Evolutionary conservation across 2,797 vertebrate species (phyloP).

Genomic region (Sus cebifrons): DNA sequence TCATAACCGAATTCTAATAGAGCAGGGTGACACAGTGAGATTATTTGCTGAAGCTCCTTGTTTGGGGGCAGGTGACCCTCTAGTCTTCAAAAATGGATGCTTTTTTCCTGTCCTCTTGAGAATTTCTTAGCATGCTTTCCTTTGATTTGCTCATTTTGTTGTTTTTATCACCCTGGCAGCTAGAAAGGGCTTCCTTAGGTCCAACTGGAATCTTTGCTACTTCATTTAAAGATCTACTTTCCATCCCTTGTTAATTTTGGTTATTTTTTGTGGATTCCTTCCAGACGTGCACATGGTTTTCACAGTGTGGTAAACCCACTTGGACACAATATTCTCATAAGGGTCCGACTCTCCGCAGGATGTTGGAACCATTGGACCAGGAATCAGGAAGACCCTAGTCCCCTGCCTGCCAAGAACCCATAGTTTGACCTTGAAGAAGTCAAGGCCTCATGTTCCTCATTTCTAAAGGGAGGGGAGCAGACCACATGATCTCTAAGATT

Average conservation of each 20-base stretch:
- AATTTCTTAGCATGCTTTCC: neutral
- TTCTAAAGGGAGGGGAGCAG: neutral
- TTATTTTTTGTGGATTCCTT: constrained; percentile 52
- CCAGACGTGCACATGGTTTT: constrained; percentile 1
- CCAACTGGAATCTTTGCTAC: neutral
- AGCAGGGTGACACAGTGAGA: neutral
- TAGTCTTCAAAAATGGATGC: neutral
- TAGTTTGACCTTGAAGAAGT: neutral
- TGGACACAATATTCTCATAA: neutral
- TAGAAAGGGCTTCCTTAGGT: neutral
- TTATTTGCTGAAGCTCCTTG: neutral
- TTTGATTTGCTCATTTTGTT: constrained; percentile 1
- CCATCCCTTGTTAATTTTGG: neutral
- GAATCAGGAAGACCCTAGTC: neutral
- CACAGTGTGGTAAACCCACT: neutral
- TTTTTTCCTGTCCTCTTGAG: neutral
- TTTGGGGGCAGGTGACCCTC: neutral
- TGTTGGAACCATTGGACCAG: neutral
- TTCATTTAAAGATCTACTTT: constrained; percentile 60
- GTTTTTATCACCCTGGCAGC: neutral
- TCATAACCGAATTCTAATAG: neutral
- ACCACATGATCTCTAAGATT: neutral
- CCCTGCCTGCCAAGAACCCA: neutral
- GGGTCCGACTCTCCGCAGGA: neutral
- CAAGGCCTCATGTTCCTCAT: neutral